Percentiles rank a stretch among this genome's conserved stretches.
Conservation (phyloP, 2,113 vertebrate genomes). For the Catharus fuscescens region DNA sequence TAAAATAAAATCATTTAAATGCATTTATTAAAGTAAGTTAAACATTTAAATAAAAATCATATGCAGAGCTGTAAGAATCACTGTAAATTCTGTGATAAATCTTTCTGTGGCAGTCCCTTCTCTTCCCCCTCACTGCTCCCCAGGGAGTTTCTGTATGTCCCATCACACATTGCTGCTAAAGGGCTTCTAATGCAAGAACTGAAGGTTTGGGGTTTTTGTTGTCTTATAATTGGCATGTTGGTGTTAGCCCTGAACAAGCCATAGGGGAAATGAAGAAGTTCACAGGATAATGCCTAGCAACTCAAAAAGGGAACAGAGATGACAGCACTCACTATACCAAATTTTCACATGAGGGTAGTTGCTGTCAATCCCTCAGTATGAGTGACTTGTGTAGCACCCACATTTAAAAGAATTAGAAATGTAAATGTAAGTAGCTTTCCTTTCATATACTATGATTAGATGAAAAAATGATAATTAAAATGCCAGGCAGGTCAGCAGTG, state of each 20-base stretch:
- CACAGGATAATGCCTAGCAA: neutral
- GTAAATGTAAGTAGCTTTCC: neutral
- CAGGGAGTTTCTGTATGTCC: neutral
- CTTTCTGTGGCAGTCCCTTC: neutral
- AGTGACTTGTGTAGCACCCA: neutral
- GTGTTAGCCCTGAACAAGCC: neutral
- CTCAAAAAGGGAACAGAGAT: neutral
- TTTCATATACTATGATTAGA: neutral
- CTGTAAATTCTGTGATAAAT: neutral
- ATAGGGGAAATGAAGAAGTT: neutral
- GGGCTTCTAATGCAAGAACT: neutral
- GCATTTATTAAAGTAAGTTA: too few relatives aligned
- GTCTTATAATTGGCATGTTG: neutral
- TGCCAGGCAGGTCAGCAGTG: neutral
- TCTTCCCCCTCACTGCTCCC: neutral
- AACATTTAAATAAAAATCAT: neutral
- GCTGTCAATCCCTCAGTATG: neutral
- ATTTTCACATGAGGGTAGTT: neutral
- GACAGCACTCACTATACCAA: neutral
- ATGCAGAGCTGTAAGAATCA: neutral
- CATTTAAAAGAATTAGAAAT: slow-evolving; percentile 7
- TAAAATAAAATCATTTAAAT: too few relatives aligned
- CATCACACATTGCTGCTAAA: neutral
- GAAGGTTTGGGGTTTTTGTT: neutral
- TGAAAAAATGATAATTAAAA: neutral